These are phyloP conservation scores for Heteronetta atricapilla DNA, from an alignment of 2,113 vertebrate genomes.

Conservation along the genomic window DNA sequence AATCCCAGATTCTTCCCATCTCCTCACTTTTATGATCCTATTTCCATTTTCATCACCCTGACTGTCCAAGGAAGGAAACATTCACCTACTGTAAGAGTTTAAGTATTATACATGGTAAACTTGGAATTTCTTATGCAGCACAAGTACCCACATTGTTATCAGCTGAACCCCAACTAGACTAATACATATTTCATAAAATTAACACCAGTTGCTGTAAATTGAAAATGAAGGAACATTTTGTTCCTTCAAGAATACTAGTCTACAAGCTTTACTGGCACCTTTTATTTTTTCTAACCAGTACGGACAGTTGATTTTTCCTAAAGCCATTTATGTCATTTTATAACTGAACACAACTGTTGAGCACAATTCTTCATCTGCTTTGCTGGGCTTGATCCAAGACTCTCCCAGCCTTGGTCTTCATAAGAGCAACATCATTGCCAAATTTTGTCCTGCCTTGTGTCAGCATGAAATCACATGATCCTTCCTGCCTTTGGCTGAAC, in stretches of 20 bases:
- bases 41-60: neutral
- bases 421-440: neutral
- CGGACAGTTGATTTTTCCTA: neutral
- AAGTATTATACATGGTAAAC: neutral
- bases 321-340: neutral
- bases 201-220: neutral
- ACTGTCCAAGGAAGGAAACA: neutral
- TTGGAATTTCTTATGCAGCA: fast-evolving
- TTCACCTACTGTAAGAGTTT: neutral
- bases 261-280: fast-evolving
- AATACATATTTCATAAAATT: neutral
- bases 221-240: too few relatives aligned
- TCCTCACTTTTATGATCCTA: neutral
- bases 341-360: neutral
- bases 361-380: neutral
- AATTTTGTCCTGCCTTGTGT: neutral
- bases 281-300: neutral
- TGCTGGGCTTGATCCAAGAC: neutral
- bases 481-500: neutral
- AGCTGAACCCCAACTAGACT: fast-evolving
- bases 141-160: neutral
- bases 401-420: neutral
- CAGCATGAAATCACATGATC: neutral
- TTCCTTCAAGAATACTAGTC: neutral
- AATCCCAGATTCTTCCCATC: constrained; percentile 7